These are phyloP conservation scores for Istiophorus platypterus DNA, from an alignment of 2,113 vertebrate species.

Conservation along the genomic window DNA sequence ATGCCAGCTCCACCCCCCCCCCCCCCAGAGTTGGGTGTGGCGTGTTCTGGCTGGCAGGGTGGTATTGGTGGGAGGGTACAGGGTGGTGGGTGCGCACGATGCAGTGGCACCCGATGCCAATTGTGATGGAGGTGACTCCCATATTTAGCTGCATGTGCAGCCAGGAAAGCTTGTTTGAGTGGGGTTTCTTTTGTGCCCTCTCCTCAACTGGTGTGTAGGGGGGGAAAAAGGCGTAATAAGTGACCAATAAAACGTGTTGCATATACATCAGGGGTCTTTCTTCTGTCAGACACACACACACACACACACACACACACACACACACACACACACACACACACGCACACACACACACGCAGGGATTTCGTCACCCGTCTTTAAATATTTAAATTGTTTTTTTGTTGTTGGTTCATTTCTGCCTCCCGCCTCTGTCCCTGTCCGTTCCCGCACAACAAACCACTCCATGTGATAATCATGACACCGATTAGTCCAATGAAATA, in stretches of 20 bases:
- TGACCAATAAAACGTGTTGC: conserved; percentile 56
- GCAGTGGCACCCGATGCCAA: conserved; percentile 55
- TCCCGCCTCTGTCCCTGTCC: conserved; percentile 15
- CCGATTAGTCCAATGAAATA: conserved; percentile 52
- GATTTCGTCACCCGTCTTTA: conserved; percentile 42
- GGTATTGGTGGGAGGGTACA: conserved; percentile 49
- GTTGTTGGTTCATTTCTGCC: conserved; percentile 15
- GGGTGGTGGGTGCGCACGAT: conserved; percentile 66
- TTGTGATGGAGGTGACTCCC: conserved; percentile 65
- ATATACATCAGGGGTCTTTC: conserved; percentile 28
- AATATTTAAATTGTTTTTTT: conserved; percentile 56
- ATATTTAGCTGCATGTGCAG: conserved; percentile 42
- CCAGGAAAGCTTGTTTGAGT: conserved; percentile 28
- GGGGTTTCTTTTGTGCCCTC: conserved; percentile 29
- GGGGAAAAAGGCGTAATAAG: not conserved
- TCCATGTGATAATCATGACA: conserved; percentile 16
- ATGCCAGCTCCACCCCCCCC: conserved; percentile 85
- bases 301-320: conserved; percentile 11
- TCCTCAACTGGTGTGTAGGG: conserved; percentile 59
- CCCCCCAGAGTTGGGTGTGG: conserved; percentile 86
- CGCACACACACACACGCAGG: not conserved
- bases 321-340: conserved; percentile 15
- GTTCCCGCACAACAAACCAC: not conserved
- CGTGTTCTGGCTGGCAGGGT: conserved; percentile 84
- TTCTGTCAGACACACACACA: not conserved